These are phyloP conservation scores for Callionymus lyra DNA, from an alignment of 2,113 vertebrate species.

Conservation along the genomic window DNA sequence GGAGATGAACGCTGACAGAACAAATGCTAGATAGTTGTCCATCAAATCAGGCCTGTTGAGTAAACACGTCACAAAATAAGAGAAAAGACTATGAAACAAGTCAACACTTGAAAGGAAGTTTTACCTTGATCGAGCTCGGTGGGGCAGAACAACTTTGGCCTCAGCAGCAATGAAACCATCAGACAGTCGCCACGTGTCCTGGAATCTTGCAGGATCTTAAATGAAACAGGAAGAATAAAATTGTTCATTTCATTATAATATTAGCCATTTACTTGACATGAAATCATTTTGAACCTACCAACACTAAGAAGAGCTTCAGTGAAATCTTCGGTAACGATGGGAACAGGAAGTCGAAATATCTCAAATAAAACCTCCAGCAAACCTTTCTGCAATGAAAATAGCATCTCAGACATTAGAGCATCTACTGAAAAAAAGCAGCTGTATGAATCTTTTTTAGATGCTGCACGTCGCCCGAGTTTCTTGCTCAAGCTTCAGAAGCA, in stretches of 20 bases:
- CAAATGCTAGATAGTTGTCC: conserved; percentile 95
- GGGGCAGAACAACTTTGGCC: conserved; percentile 91
- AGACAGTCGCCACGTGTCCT: conserved; percentile 92
- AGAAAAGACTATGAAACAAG: background rate
- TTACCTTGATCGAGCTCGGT: conserved; percentile 90
- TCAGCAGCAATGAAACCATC: conserved; percentile 96
- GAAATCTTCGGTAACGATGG: conserved; percentile 87
- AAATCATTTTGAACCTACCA: conserved; percentile 61
- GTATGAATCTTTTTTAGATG: too few species aligned
- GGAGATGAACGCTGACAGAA: conserved; percentile 90
- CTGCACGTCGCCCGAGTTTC: too few species aligned
- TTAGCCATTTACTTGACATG: too few species aligned
- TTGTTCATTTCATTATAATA: background rate
- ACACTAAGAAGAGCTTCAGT: conserved; percentile 91
- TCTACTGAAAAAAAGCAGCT: too few species aligned
- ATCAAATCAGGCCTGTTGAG: conserved; percentile 85
- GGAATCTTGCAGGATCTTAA: conserved; percentile 83
- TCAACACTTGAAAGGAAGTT: background rate
- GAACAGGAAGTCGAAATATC: conserved; percentile 91
- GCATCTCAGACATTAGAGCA: conserved; percentile 11
- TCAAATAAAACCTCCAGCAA: conserved; percentile 94
- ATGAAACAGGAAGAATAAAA: conserved; percentile 34
- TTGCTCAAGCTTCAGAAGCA: too few species aligned
- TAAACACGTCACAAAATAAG: conserved; percentile 6
- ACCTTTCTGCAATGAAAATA: conserved; percentile 69